Percentiles rank a stretch among this genome's conserved stretches.
Evolutionary conservation across 2,113 vertebrate species (phyloP).

Genomic region (Oncorhynchus masou): DNA sequence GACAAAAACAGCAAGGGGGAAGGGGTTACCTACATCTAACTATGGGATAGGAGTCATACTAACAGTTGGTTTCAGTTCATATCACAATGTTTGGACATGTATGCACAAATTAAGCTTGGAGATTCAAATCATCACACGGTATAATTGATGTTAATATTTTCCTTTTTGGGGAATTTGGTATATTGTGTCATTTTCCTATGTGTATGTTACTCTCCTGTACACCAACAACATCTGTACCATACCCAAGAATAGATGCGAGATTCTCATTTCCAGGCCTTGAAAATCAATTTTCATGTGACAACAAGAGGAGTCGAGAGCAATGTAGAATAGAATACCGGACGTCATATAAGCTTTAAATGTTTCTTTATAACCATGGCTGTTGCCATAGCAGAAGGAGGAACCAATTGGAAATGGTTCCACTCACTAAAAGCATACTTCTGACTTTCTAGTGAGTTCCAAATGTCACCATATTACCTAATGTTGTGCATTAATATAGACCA

Average conservation of each 20-base stretch:
- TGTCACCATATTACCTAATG: no score
- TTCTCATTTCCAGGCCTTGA: no score
- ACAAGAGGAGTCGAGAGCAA: no score
- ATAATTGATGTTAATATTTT: no score
- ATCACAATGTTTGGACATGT: not conserved
- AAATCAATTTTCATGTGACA: no score
- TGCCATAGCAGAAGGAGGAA: not conserved
- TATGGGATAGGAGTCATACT: not conserved
- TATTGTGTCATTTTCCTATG: no score
- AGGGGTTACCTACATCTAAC: not conserved
- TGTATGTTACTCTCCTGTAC: not conserved
- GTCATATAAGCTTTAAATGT: not conserved
- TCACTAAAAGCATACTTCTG: slow-evolving; percentile 4
- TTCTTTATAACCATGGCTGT: not conserved
- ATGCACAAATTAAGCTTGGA: no score
- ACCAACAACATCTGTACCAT: not conserved
- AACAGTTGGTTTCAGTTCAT: not conserved
- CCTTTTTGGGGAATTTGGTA: no score
- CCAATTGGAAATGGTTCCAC: not conserved
- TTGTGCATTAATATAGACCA: no score
- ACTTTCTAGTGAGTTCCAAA: not conserved
- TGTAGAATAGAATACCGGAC: not conserved
- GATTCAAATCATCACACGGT: no score
- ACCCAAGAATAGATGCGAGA: no score
- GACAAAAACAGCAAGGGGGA: not conserved